Evolutionary conservation across 2,888 invertebrate species (phyloP).

Genomic region (Drosophila meridionalis): DNA sequence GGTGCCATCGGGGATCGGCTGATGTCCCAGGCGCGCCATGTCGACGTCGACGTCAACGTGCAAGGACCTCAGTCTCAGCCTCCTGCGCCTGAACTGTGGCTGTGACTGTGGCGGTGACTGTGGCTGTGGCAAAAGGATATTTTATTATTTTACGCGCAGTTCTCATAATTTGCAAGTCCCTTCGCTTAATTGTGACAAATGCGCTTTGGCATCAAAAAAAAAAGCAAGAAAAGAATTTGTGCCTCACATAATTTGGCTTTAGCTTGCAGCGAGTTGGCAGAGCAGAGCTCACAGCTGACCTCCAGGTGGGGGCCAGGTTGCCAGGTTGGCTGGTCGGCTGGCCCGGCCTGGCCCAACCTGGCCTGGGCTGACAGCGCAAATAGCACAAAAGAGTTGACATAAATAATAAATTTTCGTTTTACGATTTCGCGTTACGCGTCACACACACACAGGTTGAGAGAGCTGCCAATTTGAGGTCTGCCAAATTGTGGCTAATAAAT

Average conservation of each 20-base stretch:
- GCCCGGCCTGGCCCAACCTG: background rate
- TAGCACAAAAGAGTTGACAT: constrained; percentile 79
- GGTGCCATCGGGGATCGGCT: constrained; percentile 37
- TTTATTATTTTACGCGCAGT: constrained; percentile 29
- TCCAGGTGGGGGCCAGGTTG: constrained; percentile 8
- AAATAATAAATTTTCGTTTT: constrained; percentile 79
- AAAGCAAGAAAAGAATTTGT: constrained; percentile 32
- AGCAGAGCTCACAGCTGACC: constrained; percentile 9
- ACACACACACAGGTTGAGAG: constrained; percentile 28
- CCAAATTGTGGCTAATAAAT: constrained; percentile 80
- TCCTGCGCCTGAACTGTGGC: background rate
- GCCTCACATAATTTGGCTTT: constrained; percentile 65
- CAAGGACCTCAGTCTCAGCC: constrained; percentile 22
- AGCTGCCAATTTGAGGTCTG: constrained; percentile 76
- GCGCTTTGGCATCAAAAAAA: constrained; percentile 57
- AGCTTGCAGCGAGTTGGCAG: constrained; percentile 50
- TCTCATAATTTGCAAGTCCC: constrained; percentile 57
- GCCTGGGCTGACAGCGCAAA: constrained; percentile 66
- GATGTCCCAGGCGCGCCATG: constrained; percentile 69
- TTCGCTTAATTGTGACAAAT: constrained; percentile 81
- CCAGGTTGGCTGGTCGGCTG: background rate
- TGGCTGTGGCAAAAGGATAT: constrained; percentile 21
- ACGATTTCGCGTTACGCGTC: constrained; percentile 59
- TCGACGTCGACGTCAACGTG: constrained; percentile 75
- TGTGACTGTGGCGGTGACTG: background rate